Evolutionary conservation across 1,140 invertebrate genomes (phyloP).

Genomic region (Luehdorfia chinensis): DNA sequence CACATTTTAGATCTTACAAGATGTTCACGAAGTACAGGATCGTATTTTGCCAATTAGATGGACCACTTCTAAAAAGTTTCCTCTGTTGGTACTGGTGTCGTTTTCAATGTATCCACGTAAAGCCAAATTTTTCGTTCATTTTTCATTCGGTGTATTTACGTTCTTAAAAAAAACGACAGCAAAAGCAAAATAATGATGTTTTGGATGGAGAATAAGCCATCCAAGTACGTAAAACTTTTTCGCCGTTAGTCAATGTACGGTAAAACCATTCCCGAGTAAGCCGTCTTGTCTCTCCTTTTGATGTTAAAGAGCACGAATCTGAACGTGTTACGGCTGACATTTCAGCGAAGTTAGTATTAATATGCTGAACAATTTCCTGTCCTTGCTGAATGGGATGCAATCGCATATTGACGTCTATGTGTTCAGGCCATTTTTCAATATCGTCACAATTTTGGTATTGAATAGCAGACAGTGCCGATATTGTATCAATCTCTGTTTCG

Average conservation of each 20-base stretch:
- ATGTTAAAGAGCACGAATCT: neutral
- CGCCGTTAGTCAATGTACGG: constrained; percentile 6
- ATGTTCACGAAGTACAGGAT: neutral
- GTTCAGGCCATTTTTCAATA: constrained; percentile 16
- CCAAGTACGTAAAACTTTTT: constrained; percentile 12
- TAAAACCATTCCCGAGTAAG: neutral
- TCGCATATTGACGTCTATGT: constrained; percentile 9
- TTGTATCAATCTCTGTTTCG: constrained; percentile 18
- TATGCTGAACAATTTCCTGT: too few species aligned
- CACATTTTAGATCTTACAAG: neutral
- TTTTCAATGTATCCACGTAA: constrained; percentile 40
- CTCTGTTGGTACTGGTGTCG: constrained; percentile 29
- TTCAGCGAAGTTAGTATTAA: neutral
- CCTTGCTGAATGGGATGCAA: neutral
- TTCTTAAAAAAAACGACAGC: constrained; percentile 12
- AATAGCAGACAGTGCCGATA: constrained; percentile 17
- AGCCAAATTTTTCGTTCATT: constrained; percentile 28
- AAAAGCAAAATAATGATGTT: constrained; percentile 12
- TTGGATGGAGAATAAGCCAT: constrained; percentile 13
- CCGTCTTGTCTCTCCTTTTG: neutral
- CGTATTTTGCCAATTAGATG: neutral
- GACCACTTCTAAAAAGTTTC: constrained; percentile 39
- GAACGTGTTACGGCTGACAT: neutral
- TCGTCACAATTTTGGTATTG: constrained; percentile 13
- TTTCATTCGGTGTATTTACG: neutral